These are phyloP conservation scores for Dermochelys coriacea DNA, from an alignment of 2,797 vertebrate species.

Conservation along the genomic window DNA sequence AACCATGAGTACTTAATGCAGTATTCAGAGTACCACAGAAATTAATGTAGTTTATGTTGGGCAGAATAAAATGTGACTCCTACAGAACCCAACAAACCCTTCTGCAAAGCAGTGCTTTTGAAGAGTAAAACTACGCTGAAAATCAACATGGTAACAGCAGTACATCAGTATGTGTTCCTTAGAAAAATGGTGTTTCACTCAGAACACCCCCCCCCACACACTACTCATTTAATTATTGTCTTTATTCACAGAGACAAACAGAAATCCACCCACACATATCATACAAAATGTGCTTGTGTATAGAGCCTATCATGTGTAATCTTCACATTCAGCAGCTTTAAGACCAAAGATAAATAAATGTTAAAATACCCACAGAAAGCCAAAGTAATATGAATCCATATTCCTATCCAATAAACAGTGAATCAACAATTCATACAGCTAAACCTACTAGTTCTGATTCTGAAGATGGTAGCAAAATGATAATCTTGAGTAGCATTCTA, in stretches of 20 bases:
- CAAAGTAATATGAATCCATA: conserved; percentile 52
- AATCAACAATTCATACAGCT: conserved; percentile 51
- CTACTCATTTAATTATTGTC: conserved; percentile 24
- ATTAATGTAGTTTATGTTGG: background rate
- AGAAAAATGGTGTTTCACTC: conserved; percentile 43
- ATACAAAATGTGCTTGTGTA: conserved; percentile 34
- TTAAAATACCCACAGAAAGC: conserved; percentile 51
- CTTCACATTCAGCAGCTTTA: conserved; percentile 51
- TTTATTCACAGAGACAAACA: conserved; percentile 47
- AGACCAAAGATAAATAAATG: conserved; percentile 52
- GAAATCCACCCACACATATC: conserved; percentile 19
- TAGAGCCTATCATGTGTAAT: conserved; percentile 46
- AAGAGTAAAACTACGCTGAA: background rate
- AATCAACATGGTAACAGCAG: background rate
- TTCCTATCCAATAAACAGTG: conserved; percentile 54
- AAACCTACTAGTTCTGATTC: conserved; percentile 44
- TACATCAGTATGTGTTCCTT: conserved; percentile 39
- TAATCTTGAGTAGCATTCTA: conserved; percentile 58
- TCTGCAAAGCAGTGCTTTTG: conserved; percentile 1
- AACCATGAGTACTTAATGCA: fast-evolving
- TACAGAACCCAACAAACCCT: conserved; percentile 11
- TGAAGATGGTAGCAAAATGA: conserved; percentile 65
- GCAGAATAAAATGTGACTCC: background rate
- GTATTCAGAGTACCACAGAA: background rate
- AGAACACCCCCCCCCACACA: background rate